A percentile compares a stretch with the other conserved stretches of the same genome.
Conservation (phyloP, 2,113 vertebrate species). For the Cygnus buccinator region DNA sequence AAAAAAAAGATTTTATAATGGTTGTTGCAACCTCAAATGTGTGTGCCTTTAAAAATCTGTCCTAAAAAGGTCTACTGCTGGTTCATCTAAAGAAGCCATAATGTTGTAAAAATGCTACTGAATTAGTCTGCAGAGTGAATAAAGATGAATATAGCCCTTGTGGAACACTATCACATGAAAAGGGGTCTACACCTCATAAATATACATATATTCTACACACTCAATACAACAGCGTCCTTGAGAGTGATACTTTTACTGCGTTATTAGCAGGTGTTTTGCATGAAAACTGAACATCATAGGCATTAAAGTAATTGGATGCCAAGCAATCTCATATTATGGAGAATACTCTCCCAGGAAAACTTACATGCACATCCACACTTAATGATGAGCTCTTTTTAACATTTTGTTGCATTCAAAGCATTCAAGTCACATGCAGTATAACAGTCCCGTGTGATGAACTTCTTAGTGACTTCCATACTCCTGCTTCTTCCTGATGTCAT, state of each 20-base stretch:
- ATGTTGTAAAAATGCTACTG: slow-evolving; percentile 23
- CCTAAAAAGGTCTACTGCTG: not conserved
- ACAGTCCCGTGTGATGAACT: not conserved
- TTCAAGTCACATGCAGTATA: not conserved
- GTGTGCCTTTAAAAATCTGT: not conserved
- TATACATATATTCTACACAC: slow-evolving; percentile 1
- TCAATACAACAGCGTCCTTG: not conserved
- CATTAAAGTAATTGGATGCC: slow-evolving; percentile 39
- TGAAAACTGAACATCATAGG: slow-evolving; percentile 26
- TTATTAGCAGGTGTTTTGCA: slow-evolving; percentile 45
- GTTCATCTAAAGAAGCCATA: not conserved
- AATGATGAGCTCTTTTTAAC: not conserved
- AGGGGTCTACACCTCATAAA: slow-evolving; percentile 21
- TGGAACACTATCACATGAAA: slow-evolving; percentile 19
- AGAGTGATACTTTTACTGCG: slow-evolving; percentile 1
- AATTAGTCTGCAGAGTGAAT: slow-evolving; percentile 45
- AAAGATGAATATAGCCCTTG: slow-evolving; percentile 14
- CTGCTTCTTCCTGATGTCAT: not conserved
- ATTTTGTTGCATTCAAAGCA: not conserved
- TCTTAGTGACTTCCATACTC: not conserved
- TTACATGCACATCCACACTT: not conserved
- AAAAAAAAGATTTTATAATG: not conserved
- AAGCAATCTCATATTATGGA: not conserved
- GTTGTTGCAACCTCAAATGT: not conserved
- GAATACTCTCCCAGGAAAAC: slow-evolving; percentile 25